A percentile compares a stretch with the other conserved stretches of the same genome.
Evolutionary conservation across 2,888 invertebrate species (phyloP).

Genomic region (Ethmia dodecea): DNA sequence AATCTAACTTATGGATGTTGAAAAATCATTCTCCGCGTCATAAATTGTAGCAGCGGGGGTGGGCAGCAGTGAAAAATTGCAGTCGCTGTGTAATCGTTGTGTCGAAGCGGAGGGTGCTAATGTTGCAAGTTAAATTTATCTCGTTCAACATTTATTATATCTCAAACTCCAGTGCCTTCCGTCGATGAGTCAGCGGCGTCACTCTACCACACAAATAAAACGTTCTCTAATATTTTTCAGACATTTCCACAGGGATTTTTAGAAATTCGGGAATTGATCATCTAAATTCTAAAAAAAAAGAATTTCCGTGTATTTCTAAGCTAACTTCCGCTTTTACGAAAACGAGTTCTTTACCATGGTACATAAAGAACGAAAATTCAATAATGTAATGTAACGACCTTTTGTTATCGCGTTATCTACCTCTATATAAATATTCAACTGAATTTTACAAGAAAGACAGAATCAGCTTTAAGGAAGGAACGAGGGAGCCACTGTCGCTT

Average conservation of each 20-base stretch:
- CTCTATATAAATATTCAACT: conserved; percentile 18
- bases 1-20: conserved; percentile 67
- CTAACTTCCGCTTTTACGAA: neutral
- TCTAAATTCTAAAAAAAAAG: no score
- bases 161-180: conserved; percentile 34
- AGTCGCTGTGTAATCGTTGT: conserved; percentile 59
- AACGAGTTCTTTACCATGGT: neutral
- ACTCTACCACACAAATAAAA: conserved; percentile 30
- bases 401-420: neutral
- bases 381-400: neutral
- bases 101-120: conserved; percentile 66
- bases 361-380: no score
- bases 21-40: conserved; percentile 69
- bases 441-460: conserved; percentile 46
- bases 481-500: conserved; percentile 40
- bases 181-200: conserved; percentile 35
- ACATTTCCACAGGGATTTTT: conserved; percentile 23
- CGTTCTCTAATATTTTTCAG: conserved; percentile 24
- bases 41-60: conserved; percentile 65
- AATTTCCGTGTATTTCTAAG: no score
- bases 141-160: conserved; percentile 63
- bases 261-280: no score
- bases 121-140: conserved; percentile 66
- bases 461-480: conserved; percentile 35
- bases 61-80: conserved; percentile 68